A percentile compares a stretch with the other conserved stretches of the same genome.
Evolutionary conservation across 2,888 invertebrate species (phyloP).

Genomic region (Archaeoteleia sp.): DNA sequence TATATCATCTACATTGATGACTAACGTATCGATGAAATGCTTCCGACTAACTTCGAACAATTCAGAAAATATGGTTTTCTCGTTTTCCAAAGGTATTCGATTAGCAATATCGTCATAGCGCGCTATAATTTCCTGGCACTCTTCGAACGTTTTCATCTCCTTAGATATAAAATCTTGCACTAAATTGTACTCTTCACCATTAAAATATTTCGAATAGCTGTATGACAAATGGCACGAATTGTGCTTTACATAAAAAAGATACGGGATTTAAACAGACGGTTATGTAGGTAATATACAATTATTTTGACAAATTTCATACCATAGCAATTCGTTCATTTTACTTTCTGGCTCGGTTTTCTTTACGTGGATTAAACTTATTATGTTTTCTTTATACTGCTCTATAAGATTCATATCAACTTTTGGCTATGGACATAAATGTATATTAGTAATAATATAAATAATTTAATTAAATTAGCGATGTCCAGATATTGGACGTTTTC

Average conservation of each 20-base stretch:
- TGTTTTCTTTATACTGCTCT: constrained; percentile 77
- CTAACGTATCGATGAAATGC: constrained; percentile 84
- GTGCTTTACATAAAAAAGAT: background rate
- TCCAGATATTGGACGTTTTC: too few species aligned
- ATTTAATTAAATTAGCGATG: constrained; percentile 9
- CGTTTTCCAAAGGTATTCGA: constrained; percentile 78
- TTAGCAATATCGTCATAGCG: constrained; percentile 79
- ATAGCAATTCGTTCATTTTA: constrained; percentile 81
- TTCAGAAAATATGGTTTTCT: constrained; percentile 84
- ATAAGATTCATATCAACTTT: constrained; percentile 23
- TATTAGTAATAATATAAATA: constrained; percentile 12
- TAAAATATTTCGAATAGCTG: constrained; percentile 65
- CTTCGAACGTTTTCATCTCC: constrained; percentile 79
- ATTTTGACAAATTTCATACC: constrained; percentile 33
- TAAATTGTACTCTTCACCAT: constrained; percentile 59
- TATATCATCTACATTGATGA: constrained; percentile 81
- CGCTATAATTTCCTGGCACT: constrained; percentile 79
- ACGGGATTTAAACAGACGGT: background rate
- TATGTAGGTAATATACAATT: constrained; percentile 6
- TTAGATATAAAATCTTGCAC: constrained; percentile 82
- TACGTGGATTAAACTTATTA: constrained; percentile 82
- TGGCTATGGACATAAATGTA: constrained; percentile 49
- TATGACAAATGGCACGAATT: constrained; percentile 12
- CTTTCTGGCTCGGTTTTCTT: constrained; percentile 84
- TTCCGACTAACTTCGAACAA: constrained; percentile 90